These are phyloP conservation scores for Sylvia atricapilla DNA, from an alignment of 2,113 vertebrate genomes.

Conservation along the genomic window DNA sequence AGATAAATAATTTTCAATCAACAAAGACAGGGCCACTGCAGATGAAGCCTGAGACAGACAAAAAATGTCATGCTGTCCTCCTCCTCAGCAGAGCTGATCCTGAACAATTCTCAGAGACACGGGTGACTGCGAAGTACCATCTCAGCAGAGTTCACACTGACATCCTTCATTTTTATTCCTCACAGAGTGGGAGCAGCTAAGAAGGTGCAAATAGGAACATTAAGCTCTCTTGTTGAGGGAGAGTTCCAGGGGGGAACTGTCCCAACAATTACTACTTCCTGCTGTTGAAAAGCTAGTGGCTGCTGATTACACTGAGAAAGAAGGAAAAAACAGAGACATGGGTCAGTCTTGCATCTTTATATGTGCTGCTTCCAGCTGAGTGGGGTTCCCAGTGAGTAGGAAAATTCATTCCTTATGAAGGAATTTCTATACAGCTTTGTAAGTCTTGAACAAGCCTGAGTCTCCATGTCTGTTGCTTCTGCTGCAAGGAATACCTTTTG, in stretches of 20 bases:
- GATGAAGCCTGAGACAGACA: not conserved
- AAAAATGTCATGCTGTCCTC: not conserved
- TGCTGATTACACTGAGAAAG: not conserved
- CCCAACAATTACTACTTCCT: not conserved
- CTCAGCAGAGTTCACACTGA: not conserved
- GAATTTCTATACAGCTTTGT: not conserved
- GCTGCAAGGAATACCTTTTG: not conserved
- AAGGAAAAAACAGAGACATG: not conserved
- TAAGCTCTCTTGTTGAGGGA: not conserved
- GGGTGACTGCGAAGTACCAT: not conserved
- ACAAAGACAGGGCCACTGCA: not conserved
- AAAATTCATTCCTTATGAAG: not conserved
- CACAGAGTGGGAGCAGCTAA: not conserved
- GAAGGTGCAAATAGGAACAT: not conserved
- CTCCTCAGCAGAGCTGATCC: not conserved
- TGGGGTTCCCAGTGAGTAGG: not conserved
- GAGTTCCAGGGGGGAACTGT: not conserved
- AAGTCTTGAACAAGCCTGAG: not conserved
- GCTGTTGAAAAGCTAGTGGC: not conserved
- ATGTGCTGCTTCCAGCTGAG: not conserved
- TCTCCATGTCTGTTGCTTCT: not conserved
- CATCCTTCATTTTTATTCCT: not conserved
- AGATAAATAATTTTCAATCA: constrained; percentile 21
- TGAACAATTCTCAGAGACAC: not conserved
- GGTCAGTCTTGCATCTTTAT: not conserved